Evolutionary conservation across 2,797 vertebrate species (phyloP), one percentile per base, ranked within the genome.

Genomic region (Lagocephalus sceleratus): DNA sequence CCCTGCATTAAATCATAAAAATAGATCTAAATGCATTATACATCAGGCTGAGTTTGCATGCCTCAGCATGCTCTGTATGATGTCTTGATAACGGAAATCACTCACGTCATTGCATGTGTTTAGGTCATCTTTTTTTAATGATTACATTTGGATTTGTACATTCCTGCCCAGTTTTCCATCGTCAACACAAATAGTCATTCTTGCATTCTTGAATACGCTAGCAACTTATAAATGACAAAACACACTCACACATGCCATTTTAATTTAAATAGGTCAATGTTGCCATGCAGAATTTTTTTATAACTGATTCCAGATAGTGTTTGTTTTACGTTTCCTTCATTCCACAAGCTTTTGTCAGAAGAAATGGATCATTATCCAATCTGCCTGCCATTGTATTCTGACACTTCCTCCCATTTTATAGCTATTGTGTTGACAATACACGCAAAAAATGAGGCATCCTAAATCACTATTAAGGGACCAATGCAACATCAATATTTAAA

Each of bases 11-110:
- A 12, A 11, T 51, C 23, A 29, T n/a, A 8, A 42, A 62, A 75
- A 66, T 44, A 41, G 29, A 47, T 47, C 10, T 47, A 39, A 74
- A 77, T 71, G 6, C 60, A 81, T 71, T 60, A 80, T 65, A 29
- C 19, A 79, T 69, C 45, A 60, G 26, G 7, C 12, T 35, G 32
- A 47, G 42, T 69, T 60, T 39, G 39, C 43, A 54, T 23, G 57
- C 48, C 53, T 63, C 66, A 50, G 58, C 49, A 23, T 43, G 51
- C 42, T 44, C 48, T 20, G 50, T 42, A 41, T 20, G 41, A 9
- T 15, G 16, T 49, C 19, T 67, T 23, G 63, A 60, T 35, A 47
- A 64, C 50, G 40, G 16, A 64, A 44, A 62, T 20, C 53, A 12
- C 38, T 40, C n/a, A 47, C 38, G 22, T 20, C 42, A 54, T n/a